Evolutionary conservation across 2,888 invertebrate genomes (phyloP).

Genomic region (Vesta saturnalis): DNA sequence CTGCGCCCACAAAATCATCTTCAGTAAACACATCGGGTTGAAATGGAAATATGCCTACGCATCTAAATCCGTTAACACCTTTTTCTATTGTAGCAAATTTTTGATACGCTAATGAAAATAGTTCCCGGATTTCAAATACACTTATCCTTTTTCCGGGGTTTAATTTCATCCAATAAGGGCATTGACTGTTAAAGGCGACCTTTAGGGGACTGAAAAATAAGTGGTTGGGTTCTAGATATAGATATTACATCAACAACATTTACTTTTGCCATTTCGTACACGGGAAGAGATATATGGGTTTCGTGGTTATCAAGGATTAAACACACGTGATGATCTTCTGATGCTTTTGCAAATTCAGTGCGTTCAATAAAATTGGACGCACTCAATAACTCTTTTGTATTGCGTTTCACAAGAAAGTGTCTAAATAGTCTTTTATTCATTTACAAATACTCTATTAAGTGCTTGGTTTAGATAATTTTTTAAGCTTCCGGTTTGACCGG

Average conservation of each 20-base stretch:
- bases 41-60: background rate
- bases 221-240: background rate
- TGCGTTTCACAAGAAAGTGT: too few relatives aligned
- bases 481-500: too few relatives aligned
- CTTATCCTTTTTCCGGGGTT: background rate
- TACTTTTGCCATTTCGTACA: background rate
- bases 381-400: too few relatives aligned
- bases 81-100: background rate
- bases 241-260: background rate
- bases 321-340: background rate
- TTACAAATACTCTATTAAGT: too few relatives aligned
- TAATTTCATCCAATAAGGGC: background rate
- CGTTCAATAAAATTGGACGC: too few relatives aligned
- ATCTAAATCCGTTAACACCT: background rate
- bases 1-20: background rate
- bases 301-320: background rate
- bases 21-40: background rate
- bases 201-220: background rate
- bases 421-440: too few relatives aligned
- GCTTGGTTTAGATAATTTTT: too few relatives aligned
- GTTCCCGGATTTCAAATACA: background rate
- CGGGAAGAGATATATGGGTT: background rate
- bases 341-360: too few relatives aligned
- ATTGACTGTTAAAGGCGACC: background rate
- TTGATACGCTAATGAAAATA: background rate